A percentile compares a stretch with the other conserved stretches of the same genome.
Evolutionary conservation across 2,113 vertebrate species (phyloP).

Genomic region (Petrocephalus microphthalmus): DNA sequence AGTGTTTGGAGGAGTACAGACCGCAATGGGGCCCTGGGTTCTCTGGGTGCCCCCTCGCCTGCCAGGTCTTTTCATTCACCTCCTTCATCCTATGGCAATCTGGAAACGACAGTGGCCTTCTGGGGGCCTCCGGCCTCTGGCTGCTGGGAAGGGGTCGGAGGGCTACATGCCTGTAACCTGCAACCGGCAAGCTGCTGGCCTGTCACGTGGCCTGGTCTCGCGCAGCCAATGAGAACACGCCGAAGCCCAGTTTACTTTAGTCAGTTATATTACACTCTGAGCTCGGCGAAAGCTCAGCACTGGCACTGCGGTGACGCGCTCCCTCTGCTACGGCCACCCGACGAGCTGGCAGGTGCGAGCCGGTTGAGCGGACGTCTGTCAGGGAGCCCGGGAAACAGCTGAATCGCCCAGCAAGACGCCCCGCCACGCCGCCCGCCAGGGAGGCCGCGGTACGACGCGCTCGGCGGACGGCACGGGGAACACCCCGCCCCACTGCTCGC

Average conservation of each 20-base stretch:
- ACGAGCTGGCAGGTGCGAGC: not conserved
- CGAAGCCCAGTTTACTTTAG: not conserved
- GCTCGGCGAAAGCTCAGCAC: not conserved
- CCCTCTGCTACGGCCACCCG: constrained; percentile 30
- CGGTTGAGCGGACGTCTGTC: constrained; percentile 45
- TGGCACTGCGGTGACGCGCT: not conserved
- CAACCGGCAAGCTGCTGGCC: not conserved
- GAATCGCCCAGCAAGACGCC: constrained; percentile 51
- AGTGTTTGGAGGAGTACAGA: not conserved
- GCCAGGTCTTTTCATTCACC: not conserved
- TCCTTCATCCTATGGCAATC: not conserved
- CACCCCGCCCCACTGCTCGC: not conserved
- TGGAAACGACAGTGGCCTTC: not conserved
- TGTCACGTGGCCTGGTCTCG: not conserved
- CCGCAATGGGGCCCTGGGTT: not conserved
- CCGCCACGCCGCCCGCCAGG: not conserved
- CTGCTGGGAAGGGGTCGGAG: no score
- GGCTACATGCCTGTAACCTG: not conserved
- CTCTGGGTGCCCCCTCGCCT: not conserved
- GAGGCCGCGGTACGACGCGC: constrained; percentile 30
- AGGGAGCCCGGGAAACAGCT: constrained; percentile 47
- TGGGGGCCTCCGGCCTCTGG: not conserved
- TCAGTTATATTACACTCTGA: not conserved
- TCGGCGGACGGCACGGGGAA: not conserved
- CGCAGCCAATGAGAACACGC: not conserved